Percentiles rank a stretch among this genome's conserved stretches.
Evolutionary conservation across 1,140 invertebrate species (phyloP).

Genomic region (Nephotettix cincticeps): DNA sequence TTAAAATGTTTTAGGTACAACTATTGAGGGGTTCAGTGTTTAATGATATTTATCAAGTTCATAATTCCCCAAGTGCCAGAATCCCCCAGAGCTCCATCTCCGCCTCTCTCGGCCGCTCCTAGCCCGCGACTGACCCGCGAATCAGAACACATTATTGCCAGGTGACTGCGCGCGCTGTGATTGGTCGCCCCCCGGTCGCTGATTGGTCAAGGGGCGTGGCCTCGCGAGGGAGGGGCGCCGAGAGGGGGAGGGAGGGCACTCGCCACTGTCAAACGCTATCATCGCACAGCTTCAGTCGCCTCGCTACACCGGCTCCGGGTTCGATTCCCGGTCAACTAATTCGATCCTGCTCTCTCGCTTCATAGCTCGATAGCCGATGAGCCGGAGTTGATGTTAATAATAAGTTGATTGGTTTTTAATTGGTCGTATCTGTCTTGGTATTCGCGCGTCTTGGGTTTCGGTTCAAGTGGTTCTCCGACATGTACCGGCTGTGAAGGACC

Average conservation of each 20-base stretch:
- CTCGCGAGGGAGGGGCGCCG: not conserved
- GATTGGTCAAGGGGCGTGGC: constrained; percentile 18
- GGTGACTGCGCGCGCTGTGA: not conserved
- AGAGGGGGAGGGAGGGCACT: not conserved
- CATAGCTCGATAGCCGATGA: constrained; percentile 18
- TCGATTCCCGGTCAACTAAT: constrained; percentile 14
- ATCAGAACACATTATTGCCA: constrained; percentile 24
- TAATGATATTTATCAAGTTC: no score
- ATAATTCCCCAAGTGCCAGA: no score
- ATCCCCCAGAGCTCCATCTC: not conserved
- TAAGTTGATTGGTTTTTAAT: constrained; percentile 20
- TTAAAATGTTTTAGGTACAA: no score
- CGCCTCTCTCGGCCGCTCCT: not conserved
- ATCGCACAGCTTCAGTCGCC: constrained; percentile 1
- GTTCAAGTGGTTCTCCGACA: not conserved
- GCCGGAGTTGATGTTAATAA: constrained; percentile 8
- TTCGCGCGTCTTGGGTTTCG: not conserved
- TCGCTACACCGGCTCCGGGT: constrained; percentile 15
- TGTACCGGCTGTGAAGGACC: not conserved
- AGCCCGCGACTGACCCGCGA: constrained; percentile 16
- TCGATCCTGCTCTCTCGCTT: constrained; percentile 18
- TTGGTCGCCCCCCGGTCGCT: not conserved
- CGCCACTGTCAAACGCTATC: constrained; percentile 16
- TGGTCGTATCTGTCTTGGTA: not conserved
- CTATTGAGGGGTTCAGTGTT: no score